These are phyloP conservation scores for Scaptomyza reducta DNA, from an alignment of 2,888 invertebrate genomes.

Conservation along the genomic window DNA sequence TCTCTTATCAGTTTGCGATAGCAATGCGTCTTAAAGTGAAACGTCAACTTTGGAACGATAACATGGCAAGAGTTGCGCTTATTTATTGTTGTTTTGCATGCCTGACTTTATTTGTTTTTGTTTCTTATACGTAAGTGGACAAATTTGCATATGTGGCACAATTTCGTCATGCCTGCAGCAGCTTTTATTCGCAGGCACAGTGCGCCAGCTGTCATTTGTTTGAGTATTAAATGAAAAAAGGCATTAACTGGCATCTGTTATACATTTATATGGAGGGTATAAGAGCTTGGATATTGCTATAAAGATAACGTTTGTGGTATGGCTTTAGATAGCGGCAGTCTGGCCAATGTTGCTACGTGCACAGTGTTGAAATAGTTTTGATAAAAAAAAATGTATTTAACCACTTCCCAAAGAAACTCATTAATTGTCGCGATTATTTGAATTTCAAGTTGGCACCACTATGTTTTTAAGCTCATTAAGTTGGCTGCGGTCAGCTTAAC, in stretches of 20 bases:
- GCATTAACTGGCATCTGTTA: constrained; percentile 32
- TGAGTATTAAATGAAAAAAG: constrained; percentile 17
- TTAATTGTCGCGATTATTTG: constrained; percentile 5
- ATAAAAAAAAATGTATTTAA: constrained; percentile 24
- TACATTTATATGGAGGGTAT: constrained; percentile 2
- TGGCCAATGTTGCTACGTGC: constrained; percentile 29
- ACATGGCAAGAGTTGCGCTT: constrained; percentile 26
- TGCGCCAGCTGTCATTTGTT: constrained; percentile 28
- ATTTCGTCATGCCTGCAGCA: constrained; percentile 45
- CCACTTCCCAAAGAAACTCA: neutral
- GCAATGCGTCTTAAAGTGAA: constrained; percentile 50
- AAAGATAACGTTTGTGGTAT: constrained; percentile 36
- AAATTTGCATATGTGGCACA: constrained; percentile 66
- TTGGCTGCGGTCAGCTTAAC: constrained; percentile 1
- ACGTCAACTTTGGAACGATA: constrained; percentile 40
- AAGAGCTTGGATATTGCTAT: constrained; percentile 13
- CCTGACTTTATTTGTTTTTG: constrained; percentile 22
- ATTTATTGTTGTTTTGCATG: constrained; percentile 14
- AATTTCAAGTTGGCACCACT: neutral
- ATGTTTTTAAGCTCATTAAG: neutral
- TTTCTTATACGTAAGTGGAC: constrained; percentile 39
- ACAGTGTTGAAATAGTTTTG: constrained; percentile 35
- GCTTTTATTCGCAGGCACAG: constrained; percentile 27
- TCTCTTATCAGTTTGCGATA: constrained; percentile 60
- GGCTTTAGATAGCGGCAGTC: constrained; percentile 38